Evolutionary conservation across 1,140 invertebrate genomes (phyloP).

Genomic region (Euschistus heros): DNA sequence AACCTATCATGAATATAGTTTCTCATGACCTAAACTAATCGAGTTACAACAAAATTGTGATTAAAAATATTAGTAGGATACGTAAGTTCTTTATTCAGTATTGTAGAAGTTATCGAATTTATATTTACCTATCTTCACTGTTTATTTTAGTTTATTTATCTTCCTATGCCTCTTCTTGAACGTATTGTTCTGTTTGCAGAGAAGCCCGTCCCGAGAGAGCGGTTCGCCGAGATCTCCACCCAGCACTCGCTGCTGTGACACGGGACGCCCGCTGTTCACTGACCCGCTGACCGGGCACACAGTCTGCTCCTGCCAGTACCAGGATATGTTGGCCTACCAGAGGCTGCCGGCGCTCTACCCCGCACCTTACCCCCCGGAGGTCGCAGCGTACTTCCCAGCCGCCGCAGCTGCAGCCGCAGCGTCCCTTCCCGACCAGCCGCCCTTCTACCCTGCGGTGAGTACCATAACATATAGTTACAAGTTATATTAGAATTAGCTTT

Average conservation of each 20-base stretch:
- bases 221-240: conserved; percentile 15
- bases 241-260: conserved; percentile 72
- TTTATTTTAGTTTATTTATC: too few relatives aligned
- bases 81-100: too few relatives aligned
- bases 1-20: too few relatives aligned
- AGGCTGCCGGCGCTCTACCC: conserved; percentile 63
- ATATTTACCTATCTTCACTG: too few relatives aligned
- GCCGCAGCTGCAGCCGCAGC: conserved; percentile 33
- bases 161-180: too few relatives aligned
- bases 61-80: too few relatives aligned
- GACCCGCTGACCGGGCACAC: conserved; percentile 86
- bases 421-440: conserved; percentile 50
- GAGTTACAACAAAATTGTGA: too few relatives aligned
- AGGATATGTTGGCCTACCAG: conserved; percentile 39
- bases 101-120: too few relatives aligned
- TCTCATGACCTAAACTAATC: too few relatives aligned
- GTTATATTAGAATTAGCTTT: too few relatives aligned
- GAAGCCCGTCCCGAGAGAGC: conserved; percentile 19
- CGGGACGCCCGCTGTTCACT: conserved; percentile 78
- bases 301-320: conserved; percentile 79
- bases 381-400: conserved; percentile 70
- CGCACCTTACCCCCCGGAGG: conserved; percentile 42
- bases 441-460: conserved; percentile 75
- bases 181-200: not conserved
- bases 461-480: not conserved